Percentiles rank a stretch among this genome's conserved stretches.
Conservation (phyloP, 1,140 invertebrate genomes). For the Pteromalus puparum region DNA sequence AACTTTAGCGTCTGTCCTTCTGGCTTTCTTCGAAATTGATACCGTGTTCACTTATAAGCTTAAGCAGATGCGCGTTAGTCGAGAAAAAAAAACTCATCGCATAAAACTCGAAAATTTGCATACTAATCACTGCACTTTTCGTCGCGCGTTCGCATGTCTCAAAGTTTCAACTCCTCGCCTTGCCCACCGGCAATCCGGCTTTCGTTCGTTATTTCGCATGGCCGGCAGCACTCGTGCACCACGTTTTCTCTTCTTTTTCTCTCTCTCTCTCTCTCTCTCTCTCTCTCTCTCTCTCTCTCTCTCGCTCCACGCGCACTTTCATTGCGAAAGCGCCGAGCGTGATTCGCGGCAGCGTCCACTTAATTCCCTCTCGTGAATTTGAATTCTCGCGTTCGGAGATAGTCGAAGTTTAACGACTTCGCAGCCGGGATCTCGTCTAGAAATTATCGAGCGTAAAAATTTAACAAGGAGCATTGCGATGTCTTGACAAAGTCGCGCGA, state of each 20-base stretch:
- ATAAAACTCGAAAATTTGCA: too few species aligned
- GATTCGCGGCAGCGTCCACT: neutral
- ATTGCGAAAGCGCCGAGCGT: neutral
- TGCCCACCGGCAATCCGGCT: too few species aligned
- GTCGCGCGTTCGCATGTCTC: too few species aligned
- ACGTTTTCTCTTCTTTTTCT: neutral
- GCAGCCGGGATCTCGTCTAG: neutral
- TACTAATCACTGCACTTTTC: too few species aligned
- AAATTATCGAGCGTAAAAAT: constrained; percentile 64
- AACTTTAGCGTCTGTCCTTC: too few species aligned
- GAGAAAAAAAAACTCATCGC: too few species aligned
- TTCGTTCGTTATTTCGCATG: neutral
- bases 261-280: neutral
- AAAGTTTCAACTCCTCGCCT: too few species aligned
- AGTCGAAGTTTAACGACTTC: neutral
- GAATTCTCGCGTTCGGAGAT: neutral
- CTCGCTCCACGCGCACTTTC: neutral
- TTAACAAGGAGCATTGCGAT: constrained; percentile 58
- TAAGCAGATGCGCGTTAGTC: too few species aligned
- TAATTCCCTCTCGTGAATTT: neutral
- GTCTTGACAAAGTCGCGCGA: neutral
- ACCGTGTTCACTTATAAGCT: too few species aligned
- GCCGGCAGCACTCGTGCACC: neutral
- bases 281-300: constrained; percentile 43
- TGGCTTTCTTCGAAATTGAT: too few species aligned